phyloP scores from a whole-genome alignment of 2,113 vertebrate species.

The Bubo scandiacus region DNA sequence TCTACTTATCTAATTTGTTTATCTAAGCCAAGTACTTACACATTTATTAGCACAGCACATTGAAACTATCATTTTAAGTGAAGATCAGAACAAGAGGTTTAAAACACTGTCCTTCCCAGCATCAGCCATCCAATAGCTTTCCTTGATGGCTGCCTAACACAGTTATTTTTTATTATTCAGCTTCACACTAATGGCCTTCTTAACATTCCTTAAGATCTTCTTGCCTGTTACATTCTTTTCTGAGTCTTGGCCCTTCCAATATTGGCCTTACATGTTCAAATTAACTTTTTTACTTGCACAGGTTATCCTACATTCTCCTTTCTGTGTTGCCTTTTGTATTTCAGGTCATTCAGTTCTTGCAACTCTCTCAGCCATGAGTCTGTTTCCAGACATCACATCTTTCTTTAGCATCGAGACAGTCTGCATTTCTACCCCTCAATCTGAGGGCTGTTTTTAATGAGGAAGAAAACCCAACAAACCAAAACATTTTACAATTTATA shows the following conservation, averaged over 20 bases:
- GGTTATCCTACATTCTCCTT: not conserved
- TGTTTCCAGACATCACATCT: not conserved
- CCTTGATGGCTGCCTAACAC: not conserved
- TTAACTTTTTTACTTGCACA: not conserved
- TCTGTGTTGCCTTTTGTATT: not conserved
- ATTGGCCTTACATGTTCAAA: not conserved
- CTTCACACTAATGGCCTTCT: not conserved
- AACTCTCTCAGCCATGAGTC: not conserved
- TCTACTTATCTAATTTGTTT: not conserved
- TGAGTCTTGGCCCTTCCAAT: not conserved
- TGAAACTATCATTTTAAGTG: not conserved
- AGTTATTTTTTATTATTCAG: not conserved
- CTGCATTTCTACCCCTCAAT: not conserved
- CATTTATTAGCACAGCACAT: not conserved
- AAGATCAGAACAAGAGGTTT: not conserved
- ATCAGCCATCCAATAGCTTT: not conserved
- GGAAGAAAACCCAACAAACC: not conserved
- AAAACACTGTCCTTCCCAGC: not conserved
- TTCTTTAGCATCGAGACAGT: not conserved
- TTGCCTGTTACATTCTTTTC: not conserved
- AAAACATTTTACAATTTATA: not conserved
- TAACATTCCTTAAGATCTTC: not conserved
- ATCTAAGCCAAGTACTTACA: not conserved
- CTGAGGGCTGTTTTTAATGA: rapidly evolving
- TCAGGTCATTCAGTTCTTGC: not conserved